Evolutionary conservation across 2,113 vertebrate genomes (phyloP), one percentile per base, ranked within the genome.

Genomic region (Dendropsophus ebraccatus): DNA sequence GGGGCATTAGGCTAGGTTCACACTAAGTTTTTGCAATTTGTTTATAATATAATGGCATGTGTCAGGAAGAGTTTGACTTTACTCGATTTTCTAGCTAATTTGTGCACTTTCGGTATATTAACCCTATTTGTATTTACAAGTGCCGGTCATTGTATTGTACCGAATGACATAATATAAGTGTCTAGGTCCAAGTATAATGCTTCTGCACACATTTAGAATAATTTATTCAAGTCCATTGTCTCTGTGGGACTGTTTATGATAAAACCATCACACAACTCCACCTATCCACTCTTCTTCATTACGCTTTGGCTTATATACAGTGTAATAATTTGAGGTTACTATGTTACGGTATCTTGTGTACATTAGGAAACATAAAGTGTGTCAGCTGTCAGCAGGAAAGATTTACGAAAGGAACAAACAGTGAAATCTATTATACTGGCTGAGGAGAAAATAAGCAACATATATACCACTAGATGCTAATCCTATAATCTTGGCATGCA

Each of bases 181-280:
- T 49, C 4, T 49, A 41, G 8, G 5, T 49, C 10, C 10, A 49
- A 49, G 47, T 84, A 37, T 75, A 84, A 75, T 30, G 35, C 54
- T 50, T 47, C 50, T 25, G 19, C 41, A 49, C 54, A 65, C 62
- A 76, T 76, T 56, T 65, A 47, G 35, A 47, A 60, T 76, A n/a
- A 45, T 49, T 76, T 32, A 72, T 35, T 84, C 14, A 84, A 65
- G 54, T 84, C 50, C 83, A 85, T 69, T 78, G 4, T 49, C 30
- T 77, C 58, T 28, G 47, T 67, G 30, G 49, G 58, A 28, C 45
- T 69, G 65, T 83, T 72, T 56, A 78, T 78, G 13, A 67, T 67
- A 77, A 50, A 85, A 32, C 30, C 45, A 47, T 50, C 10, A 10
- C 41, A 49, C 74, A 67, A 70, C 58, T 72, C 80, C n/a, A 56